These are phyloP conservation scores for Tridacna crocea DNA, from an alignment of 2,888 invertebrate genomes.

Conservation along the genomic window DNA sequence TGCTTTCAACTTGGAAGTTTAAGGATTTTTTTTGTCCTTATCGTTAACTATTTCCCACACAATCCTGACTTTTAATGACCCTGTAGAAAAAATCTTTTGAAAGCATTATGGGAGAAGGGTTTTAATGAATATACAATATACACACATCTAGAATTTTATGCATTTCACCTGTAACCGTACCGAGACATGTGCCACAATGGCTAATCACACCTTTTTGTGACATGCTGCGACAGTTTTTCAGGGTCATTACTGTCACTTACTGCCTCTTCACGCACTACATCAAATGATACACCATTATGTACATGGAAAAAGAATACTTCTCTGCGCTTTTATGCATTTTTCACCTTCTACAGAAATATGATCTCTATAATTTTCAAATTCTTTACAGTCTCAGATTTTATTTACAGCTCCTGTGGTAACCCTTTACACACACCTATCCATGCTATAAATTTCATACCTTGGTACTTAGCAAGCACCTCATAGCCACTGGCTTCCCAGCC, in stretches of 20 bases:
- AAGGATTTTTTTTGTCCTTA: no score
- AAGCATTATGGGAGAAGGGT: no score
- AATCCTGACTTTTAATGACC: no score
- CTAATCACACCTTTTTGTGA: conserved; percentile 26
- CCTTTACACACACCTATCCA: no score
- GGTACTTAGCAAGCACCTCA: no score
- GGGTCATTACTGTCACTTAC: conserved; percentile 18
- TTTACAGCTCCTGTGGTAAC: no score
- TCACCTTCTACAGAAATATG: conserved; percentile 10
- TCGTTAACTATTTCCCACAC: no score
- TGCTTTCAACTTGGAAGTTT: no score
- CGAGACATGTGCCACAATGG: conserved; percentile 1
- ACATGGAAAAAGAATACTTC: neutral
- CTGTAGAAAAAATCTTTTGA: no score
- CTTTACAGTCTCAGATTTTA: conserved; percentile 1
- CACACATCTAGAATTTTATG: neutral
- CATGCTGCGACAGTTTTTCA: conserved; percentile 16
- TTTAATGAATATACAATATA: no score
- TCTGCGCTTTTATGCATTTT: neutral
- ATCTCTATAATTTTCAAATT: conserved; percentile 17
- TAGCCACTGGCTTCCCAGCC: no score
- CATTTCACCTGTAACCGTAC: conserved; percentile 19
- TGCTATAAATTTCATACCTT: no score
- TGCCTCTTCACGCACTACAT: neutral
- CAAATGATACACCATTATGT: neutral